A percentile compares a stretch with the other conserved stretches of the same genome.
Evolutionary conservation across 2,888 invertebrate genomes (phyloP).

Genomic region (Torymus auratus): DNA sequence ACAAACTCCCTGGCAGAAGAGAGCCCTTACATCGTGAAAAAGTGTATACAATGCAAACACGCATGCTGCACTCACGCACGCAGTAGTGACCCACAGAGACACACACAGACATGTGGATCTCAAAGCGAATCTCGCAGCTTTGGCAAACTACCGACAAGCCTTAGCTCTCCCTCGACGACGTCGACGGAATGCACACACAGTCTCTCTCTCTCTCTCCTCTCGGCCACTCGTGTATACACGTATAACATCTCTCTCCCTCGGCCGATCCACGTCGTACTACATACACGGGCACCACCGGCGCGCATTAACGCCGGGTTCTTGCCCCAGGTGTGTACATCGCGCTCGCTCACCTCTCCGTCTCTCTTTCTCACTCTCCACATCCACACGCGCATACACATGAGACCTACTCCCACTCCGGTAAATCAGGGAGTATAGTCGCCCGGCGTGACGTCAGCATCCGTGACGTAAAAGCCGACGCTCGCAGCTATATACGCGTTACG

Average conservation of each 20-base stretch:
- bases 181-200: not conserved
- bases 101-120: too few relatives aligned
- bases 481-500: constrained; percentile 61
- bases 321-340: constrained; percentile 14
- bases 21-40: too few relatives aligned
- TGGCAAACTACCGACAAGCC: too few relatives aligned
- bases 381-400: too few relatives aligned
- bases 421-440: constrained; percentile 48
- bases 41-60: too few relatives aligned
- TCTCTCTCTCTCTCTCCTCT: not conserved
- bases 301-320: constrained; percentile 26
- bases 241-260: not conserved
- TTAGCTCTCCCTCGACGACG: too few relatives aligned
- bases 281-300: not conserved
- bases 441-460: constrained; percentile 70
- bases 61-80: too few relatives aligned
- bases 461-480: constrained; percentile 74
- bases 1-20: too few relatives aligned
- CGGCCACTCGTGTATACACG: too few relatives aligned
- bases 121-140: too few relatives aligned
- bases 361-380: too few relatives aligned
- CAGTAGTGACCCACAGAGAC: too few relatives aligned
- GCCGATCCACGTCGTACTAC: not conserved
- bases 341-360: not conserved
- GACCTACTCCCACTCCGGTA: constrained; percentile 4